phyloP scores from a whole-genome alignment of 2,113 vertebrate genomes.

The Elgaria multicarinata region DNA sequence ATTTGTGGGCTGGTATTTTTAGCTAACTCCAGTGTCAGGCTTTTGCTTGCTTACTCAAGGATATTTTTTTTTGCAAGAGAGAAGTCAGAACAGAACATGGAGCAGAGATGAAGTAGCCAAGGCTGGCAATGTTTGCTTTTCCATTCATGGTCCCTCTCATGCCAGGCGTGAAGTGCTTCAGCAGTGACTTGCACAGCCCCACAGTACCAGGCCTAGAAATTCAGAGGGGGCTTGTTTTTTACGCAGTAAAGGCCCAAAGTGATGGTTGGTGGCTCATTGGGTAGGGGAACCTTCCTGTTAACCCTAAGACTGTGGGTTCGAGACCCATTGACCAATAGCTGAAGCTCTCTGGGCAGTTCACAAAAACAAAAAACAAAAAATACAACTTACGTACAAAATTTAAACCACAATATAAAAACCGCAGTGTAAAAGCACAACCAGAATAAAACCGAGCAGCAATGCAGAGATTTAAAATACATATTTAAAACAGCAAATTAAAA shows the following conservation, averaged over 20 bases:
- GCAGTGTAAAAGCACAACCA: no score
- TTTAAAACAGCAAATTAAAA: no score
- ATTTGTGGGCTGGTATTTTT: conserved; percentile 1
- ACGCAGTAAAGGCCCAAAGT: not conserved
- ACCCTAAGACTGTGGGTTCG: not conserved
- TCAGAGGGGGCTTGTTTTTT: not conserved
- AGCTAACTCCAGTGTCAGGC: not conserved
- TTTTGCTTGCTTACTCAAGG: not conserved
- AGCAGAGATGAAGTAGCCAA: not conserved
- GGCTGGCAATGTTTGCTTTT: not conserved
- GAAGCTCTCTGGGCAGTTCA: no score
- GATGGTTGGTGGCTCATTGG: not conserved
- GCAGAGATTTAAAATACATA: no score
- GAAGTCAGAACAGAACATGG: not conserved
- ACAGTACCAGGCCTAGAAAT: not conserved
- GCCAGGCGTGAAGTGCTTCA: not conserved
- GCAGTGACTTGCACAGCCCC: not conserved
- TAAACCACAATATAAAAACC: no score
- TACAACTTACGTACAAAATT: no score
- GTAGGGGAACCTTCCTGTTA: not conserved
- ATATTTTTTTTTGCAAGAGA: conserved; percentile 6
- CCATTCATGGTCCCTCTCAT: not conserved
- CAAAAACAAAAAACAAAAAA: no score
- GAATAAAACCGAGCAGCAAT: no score
- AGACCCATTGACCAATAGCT: no score